phyloP scores from a whole-genome alignment of 2,797 vertebrate species.

The Propithecus perrieri region DNA sequence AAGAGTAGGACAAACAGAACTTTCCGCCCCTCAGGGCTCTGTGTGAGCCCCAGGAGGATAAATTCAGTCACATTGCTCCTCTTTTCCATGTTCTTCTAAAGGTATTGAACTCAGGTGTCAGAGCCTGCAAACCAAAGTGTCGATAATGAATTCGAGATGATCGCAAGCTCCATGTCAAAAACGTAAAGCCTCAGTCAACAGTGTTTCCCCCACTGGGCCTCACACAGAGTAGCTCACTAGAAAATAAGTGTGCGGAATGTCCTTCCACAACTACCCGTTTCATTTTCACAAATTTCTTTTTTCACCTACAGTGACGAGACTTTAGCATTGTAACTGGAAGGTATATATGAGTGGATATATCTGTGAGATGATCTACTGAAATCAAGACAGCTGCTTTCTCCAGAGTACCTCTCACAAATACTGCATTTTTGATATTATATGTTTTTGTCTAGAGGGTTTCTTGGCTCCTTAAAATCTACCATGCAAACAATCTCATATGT shows the following conservation, averaged over 20 bases:
- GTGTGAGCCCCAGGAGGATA: no score
- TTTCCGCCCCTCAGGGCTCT: no score
- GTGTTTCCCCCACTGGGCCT: fast-evolving
- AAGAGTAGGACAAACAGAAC: no score
- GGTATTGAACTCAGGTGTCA: neutral
- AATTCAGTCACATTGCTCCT: neutral
- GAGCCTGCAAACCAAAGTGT: neutral
- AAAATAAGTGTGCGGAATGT: neutral
- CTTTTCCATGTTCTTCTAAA: neutral
- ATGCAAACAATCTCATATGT: no score
- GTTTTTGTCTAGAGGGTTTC: fast-evolving
- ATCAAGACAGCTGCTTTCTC: no score
- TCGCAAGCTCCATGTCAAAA: neutral
- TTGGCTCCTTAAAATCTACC: no score
- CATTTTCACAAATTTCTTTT: neutral
- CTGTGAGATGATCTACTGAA: no score
- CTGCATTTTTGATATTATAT: no score
- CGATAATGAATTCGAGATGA: neutral
- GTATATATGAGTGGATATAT: no score
- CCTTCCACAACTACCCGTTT: no score
- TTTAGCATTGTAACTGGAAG: neutral
- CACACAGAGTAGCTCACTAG: neutral
- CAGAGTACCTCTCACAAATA: no score
- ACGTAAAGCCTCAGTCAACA: neutral
- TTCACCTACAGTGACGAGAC: neutral